phyloP scores from a whole-genome alignment of 2,888 invertebrate species.

The Phytoseiulus persimilis region DNA sequence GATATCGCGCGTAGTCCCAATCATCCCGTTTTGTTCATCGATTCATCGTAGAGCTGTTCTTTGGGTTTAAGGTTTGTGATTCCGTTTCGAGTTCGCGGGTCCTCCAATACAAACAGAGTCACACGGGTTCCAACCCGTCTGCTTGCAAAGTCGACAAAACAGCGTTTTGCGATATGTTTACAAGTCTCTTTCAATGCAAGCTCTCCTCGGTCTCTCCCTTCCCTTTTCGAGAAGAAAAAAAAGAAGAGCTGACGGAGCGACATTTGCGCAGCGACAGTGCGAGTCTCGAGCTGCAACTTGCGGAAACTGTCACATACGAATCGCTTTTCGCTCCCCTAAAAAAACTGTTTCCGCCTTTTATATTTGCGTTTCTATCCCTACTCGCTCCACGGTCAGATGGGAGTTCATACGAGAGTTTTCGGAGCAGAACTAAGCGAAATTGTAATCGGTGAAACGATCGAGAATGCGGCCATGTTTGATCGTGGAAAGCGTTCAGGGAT shows the following conservation, averaged over 20 bases:
- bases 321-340: not conserved
- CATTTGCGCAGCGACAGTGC: too few species aligned
- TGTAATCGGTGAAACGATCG: not conserved
- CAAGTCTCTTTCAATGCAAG: not conserved
- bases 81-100: not conserved
- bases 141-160: not conserved
- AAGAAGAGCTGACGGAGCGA: not conserved
- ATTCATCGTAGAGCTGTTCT: too few species aligned
- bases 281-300: not conserved
- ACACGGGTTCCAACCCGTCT: not conserved
- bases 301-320: not conserved
- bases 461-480: not conserved
- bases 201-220: not conserved
- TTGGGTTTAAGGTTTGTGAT: not conserved
- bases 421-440: not conserved
- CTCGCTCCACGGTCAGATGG: not conserved
- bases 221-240: not conserved
- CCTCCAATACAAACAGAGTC: not conserved
- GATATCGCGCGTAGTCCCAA: too few species aligned
- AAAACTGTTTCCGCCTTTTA: not conserved
- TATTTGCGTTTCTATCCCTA: not conserved
- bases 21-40: too few species aligned
- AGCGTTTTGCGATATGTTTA: constrained; percentile 5
- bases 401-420: not conserved
- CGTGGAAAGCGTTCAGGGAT: not conserved